These are phyloP conservation scores for Drosophila eohydei DNA, from an alignment of 2,888 invertebrate genomes.

Conservation along the genomic window DNA sequence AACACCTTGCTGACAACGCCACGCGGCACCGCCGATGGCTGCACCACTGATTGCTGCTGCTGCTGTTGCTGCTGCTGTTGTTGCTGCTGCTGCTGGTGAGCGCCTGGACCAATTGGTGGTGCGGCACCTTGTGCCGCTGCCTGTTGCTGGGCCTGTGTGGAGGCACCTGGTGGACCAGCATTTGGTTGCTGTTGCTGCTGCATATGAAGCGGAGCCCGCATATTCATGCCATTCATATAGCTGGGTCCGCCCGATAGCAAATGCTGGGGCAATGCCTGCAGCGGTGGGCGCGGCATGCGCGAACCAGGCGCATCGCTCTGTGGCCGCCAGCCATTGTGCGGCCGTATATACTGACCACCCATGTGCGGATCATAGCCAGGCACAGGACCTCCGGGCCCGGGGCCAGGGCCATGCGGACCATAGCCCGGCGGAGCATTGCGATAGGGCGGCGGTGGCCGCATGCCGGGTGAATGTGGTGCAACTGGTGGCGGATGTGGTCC, in stretches of 20 bases:
- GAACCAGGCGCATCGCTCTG: constrained; percentile 82
- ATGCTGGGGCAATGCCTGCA: constrained; percentile 69
- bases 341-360: constrained; percentile 60
- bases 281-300: constrained; percentile 86
- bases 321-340: constrained; percentile 76
- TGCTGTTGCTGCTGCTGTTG: constrained; percentile 19
- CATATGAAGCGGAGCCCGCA: constrained; percentile 64
- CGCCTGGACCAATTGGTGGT: background rate
- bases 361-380: constrained; percentile 60
- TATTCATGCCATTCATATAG: constrained; percentile 72
- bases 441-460: constrained; percentile 76
- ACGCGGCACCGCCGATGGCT: constrained; percentile 52
- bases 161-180: constrained; percentile 19
- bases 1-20: constrained; percentile 76
- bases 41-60: constrained; percentile 18
- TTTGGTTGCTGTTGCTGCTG: constrained; percentile 53
- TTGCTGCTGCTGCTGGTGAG: constrained; percentile 4
- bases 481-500: constrained; percentile 44
- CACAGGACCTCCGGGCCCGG: constrained; percentile 17
- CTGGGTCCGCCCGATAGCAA: constrained; percentile 54
- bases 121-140: constrained; percentile 5
- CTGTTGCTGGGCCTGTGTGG: constrained; percentile 41
- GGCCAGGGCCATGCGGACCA: constrained; percentile 44
- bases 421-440: constrained; percentile 60
- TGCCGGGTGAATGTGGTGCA: constrained; percentile 51